Evolutionary conservation across 2,113 vertebrate species (phyloP), one percentile per base, ranked within the genome.

Genomic region (Pagrus major): DNA sequence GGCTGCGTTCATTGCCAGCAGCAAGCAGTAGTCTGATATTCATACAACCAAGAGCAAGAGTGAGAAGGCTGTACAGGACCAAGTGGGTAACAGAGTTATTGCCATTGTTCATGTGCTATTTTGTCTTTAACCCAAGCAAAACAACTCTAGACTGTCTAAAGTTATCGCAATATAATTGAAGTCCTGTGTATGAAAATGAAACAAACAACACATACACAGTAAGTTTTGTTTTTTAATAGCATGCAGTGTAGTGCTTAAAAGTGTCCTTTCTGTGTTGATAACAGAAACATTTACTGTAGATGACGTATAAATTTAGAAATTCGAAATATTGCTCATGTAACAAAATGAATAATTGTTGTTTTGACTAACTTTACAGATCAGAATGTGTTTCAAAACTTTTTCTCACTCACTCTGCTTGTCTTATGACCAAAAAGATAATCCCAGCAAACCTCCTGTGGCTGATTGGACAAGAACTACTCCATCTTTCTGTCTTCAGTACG

Each of bases 311-410:
- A 56, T 44, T 12, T 25, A 73, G 20, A 54, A 54, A 61, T 46
- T 18, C 29, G 10, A 21, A 12, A 18, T 25, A 1, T 29, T 31
- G 29, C 37, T 23, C 9, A 21, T 29, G 8, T 11, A 23, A 23
- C 27, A 37, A 14, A 41, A 70, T 37, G 20, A 47, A 55, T 25
- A 59, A 59, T 2, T 44, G 11, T 20, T 49, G 15, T 35, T 71
- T 51, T 61, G 71, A 71, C 67, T 59, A 31, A 31, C 31, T 63
- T 55, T 25, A 27, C 47, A 59, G 23, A 68, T 67, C 71, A 71
- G 1, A 60, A 55, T 23, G 35, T 58, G 4, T 64, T 52, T 29
- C 47, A 29, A 41, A 54, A 51, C 67, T 10, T 47, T 61, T 29
- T 42, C 46, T 63, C 21, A 12, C 6, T 47, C 16, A 2, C 11